Evolutionary conservation across 2,888 invertebrate genomes (phyloP), one percentile per base, ranked within the genome.

Genomic region (Isotomurus palustris): DNA sequence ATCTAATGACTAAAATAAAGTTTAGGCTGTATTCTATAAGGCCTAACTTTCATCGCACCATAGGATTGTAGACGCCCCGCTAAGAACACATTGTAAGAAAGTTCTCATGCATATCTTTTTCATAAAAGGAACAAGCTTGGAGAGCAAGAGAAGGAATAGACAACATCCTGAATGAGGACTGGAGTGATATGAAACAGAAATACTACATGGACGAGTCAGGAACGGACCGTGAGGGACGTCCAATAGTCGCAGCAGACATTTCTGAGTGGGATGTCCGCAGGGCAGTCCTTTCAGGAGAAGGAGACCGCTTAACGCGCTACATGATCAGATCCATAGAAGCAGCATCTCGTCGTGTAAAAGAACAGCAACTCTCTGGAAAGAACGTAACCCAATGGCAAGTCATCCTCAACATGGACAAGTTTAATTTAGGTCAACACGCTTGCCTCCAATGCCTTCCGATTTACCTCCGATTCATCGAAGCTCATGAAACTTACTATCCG

Each of bases 331-430:
- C 19, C 19, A 22, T 49, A 2, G 49, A 49, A 22, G 29, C 49
- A 14, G 49, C n/a, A 5, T 28, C 49, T 12, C 6, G 10, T 8
- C 32, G 49, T 21, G 49, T 49, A 6, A 6, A 35, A 21, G 22
- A 32, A 4, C 14, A 12, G 6, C 49, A 49, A 49, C 21, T 12
- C 12, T 19, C 17, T 3, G 49, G 49, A 3, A 3, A 32, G 12
- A 49, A 49, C 19, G 49, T 49, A 14, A 49, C 49, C 17, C 49
- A 49, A 19, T 49, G 49, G 49, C 49, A 49, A 19, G 35, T 32
- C 2, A 17, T 49, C 49, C 32, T 49, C 8, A 49, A 49, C 35
- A 12, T 49, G 32, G 49, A 49, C 35, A 32, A 32, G 21, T 49
- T 49, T 19, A 49, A 32, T 32, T 21, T 49, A 8, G 19, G 17